These are phyloP conservation scores for Eupithecia exiguata DNA, from an alignment of 2,888 invertebrate genomes.

Conservation along the genomic window DNA sequence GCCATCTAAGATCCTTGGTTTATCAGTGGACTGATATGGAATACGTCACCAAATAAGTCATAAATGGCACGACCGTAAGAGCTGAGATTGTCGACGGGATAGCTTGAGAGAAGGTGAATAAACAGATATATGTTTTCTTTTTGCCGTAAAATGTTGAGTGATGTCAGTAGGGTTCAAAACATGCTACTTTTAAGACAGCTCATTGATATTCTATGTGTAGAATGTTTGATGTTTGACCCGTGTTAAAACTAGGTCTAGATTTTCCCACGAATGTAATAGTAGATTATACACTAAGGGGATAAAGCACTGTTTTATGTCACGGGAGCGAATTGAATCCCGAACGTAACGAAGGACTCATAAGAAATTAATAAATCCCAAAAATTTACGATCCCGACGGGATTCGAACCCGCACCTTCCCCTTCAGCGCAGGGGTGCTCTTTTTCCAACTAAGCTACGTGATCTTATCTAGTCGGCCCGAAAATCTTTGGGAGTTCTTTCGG, in stretches of 20 bases:
- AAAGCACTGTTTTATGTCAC: no score
- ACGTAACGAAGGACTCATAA: no score
- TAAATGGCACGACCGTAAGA: slow-evolving; percentile 28
- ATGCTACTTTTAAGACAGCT: slow-evolving; percentile 19
- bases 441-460: no score
- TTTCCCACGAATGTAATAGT: slow-evolving; percentile 41
- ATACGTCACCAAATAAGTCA: slow-evolving; percentile 46
- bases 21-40: slow-evolving; percentile 47
- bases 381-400: no score
- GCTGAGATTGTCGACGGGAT: slow-evolving; percentile 32
- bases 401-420: no score
- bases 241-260: slow-evolving; percentile 28
- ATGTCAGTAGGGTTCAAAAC: slow-evolving; percentile 16
- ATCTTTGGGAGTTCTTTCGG: no score
- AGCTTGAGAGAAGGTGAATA: slow-evolving; percentile 29
- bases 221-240: slow-evolving; percentile 36
- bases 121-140: slow-evolving; percentile 23
- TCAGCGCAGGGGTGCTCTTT: no score
- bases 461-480: no score
- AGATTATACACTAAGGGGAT: no score
- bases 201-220: slow-evolving; percentile 30
- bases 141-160: slow-evolving; percentile 14
- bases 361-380: no score
- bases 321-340: no score
- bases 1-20: slow-evolving; percentile 55